A percentile compares a stretch with the other conserved stretches of the same genome.
These are phyloP conservation scores for Presbytis comata DNA, from an alignment of 2,797 vertebrate species.

Conservation along the genomic window DNA sequence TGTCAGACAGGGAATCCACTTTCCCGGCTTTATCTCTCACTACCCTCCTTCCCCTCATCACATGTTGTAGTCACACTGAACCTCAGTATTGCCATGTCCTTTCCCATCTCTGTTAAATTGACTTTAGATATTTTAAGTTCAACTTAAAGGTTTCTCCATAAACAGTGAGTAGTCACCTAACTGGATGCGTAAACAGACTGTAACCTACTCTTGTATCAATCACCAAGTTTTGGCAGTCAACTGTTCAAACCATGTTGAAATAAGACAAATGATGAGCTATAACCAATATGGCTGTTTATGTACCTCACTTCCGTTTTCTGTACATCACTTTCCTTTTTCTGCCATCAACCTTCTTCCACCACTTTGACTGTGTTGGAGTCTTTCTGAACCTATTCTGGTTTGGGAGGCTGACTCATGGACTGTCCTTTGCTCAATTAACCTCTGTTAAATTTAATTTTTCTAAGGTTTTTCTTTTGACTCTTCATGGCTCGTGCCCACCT, in stretches of 20 bases:
- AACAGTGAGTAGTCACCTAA: background rate
- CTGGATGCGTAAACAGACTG: background rate
- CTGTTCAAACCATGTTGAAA: background rate
- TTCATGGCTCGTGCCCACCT: background rate
- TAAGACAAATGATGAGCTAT: background rate
- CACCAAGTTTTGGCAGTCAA: background rate
- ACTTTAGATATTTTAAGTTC: background rate
- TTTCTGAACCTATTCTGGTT: too few species aligned
- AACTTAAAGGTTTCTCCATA: background rate
- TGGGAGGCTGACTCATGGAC: too few species aligned
- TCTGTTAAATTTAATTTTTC: too few species aligned
- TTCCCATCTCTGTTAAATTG: background rate
- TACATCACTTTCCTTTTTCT: background rate
- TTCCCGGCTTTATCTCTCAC: background rate
- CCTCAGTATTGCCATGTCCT: rapidly evolving
- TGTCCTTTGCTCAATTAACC: too few species aligned
- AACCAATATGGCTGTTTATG: background rate
- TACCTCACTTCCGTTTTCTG: background rate
- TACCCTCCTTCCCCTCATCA: background rate
- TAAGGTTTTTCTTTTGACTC: too few species aligned
- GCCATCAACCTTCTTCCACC: background rate
- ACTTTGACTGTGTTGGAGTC: too few species aligned
- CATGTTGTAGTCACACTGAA: rapidly evolving
- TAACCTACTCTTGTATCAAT: background rate
- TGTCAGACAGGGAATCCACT: background rate